These are phyloP conservation scores for Ochropacha duplaris DNA, from an alignment of 2,888 invertebrate genomes.

Conservation along the genomic window DNA sequence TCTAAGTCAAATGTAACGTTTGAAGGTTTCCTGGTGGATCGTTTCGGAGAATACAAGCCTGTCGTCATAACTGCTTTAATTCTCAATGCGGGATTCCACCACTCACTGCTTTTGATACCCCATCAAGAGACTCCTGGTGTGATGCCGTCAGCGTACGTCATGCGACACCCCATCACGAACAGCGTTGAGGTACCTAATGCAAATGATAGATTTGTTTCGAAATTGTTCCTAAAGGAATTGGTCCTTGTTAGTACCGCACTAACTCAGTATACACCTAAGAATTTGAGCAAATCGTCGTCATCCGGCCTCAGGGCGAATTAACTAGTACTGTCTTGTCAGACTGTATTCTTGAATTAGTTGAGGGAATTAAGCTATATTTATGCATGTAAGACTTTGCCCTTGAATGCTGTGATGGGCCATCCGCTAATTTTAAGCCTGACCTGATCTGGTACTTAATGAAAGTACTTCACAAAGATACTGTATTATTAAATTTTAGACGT, in stretches of 20 bases:
- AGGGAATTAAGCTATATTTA: conserved; percentile 74
- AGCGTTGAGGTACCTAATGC: conserved; percentile 84
- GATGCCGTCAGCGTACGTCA: conserved; percentile 89
- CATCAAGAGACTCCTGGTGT: conserved; percentile 90
- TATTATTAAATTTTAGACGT: conserved; percentile 2
- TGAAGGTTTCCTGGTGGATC: conserved; percentile 91
- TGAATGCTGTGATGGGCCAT: conserved; percentile 29
- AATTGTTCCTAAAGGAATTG: conserved; percentile 55
- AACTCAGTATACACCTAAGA: conserved; percentile 69
- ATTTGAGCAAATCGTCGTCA: conserved; percentile 80
- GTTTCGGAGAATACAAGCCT: conserved; percentile 92
- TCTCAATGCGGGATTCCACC: conserved; percentile 90
- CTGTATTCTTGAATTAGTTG: conserved; percentile 67
- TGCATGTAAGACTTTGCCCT: conserved; percentile 47
- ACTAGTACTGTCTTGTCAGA: conserved; percentile 67
- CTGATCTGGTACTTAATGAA: conserved; percentile 14
- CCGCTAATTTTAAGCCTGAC: conserved; percentile 19
- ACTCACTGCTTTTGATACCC: conserved; percentile 90
- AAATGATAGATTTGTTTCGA: conserved; percentile 42
- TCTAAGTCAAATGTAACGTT: not conserved
- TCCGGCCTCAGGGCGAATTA: conserved; percentile 77
- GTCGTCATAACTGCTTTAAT: conserved; percentile 90
- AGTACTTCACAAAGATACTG: no score
- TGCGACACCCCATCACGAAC: conserved; percentile 87
- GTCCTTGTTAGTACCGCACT: conserved; percentile 56